Conservation (phyloP, 2,113 vertebrate genomes). For the Garra rufa region DNA sequence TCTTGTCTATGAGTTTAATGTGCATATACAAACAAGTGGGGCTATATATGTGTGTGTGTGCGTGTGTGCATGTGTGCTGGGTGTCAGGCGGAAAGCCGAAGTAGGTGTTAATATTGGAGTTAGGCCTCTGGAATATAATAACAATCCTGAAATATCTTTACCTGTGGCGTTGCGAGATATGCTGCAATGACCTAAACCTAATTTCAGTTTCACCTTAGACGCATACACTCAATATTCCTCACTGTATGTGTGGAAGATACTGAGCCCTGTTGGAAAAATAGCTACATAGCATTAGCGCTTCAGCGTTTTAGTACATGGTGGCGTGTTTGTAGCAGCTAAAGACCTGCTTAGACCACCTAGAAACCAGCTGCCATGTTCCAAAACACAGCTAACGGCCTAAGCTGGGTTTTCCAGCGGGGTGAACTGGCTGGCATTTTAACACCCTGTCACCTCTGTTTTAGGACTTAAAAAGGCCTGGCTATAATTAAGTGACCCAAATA, state of each 20-base stretch:
- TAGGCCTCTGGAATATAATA: conserved; percentile 62
- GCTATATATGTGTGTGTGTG: conserved; percentile 51
- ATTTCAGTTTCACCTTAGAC: conserved; percentile 60
- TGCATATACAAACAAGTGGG: conserved; percentile 53
- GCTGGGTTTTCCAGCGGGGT: conserved; percentile 19
- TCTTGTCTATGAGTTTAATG: conserved; percentile 45
- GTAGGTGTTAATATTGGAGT: conserved; percentile 58
- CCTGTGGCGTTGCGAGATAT: conserved; percentile 69
- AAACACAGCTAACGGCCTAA: conserved; percentile 4
- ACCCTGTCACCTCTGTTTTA: conserved; percentile 68
- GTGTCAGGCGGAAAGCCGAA: conserved; percentile 25
- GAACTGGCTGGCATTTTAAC: conserved; percentile 61
- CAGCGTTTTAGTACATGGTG: background rate
- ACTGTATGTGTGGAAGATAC: background rate
- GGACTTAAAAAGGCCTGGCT: conserved; percentile 62
- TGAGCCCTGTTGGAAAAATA: background rate
- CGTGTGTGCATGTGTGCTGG: conserved; percentile 42
- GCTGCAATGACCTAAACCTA: conserved; percentile 67
- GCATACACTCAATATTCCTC: conserved; percentile 47
- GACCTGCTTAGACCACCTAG: conserved; percentile 25
- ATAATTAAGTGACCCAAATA: conserved; percentile 61
- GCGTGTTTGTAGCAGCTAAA: background rate
- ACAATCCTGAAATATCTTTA: conserved; percentile 65
- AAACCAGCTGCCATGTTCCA: conserved; percentile 28
- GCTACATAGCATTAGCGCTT: background rate